phyloP scores from a whole-genome alignment of 2,888 invertebrate species.

The Linnaemya tessellans region DNA sequence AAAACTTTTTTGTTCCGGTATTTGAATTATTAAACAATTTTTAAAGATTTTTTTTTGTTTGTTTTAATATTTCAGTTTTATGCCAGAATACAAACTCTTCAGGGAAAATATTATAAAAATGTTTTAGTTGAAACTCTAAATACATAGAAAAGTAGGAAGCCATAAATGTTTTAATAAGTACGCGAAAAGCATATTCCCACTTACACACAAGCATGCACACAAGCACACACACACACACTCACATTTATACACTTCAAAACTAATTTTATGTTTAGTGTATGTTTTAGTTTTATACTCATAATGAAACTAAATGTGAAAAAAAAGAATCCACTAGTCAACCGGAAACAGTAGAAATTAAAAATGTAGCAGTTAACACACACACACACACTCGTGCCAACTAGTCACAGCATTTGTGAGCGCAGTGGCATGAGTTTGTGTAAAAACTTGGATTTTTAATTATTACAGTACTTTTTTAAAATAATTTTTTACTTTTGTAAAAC shows the following conservation, averaged over 20 bases:
- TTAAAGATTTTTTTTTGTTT: constrained; percentile 32
- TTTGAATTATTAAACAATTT: constrained; percentile 24
- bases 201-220: neutral
- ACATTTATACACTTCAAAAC: constrained; percentile 33
- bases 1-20: constrained; percentile 46
- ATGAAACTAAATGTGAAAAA: constrained; percentile 22
- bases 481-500: too few species aligned
- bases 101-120: constrained; percentile 51
- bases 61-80: constrained; percentile 9
- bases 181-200: constrained; percentile 42
- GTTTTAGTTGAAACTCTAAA: constrained; percentile 49
- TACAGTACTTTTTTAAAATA: too few species aligned
- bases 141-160: constrained; percentile 63
- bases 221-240: neutral
- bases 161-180: constrained; percentile 68
- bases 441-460: too few species aligned
- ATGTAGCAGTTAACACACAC: constrained; percentile 20
- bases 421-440: too few species aligned
- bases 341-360: constrained; percentile 64
- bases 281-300: constrained; percentile 26
- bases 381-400: neutral
- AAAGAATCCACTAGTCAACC: constrained; percentile 49
- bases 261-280: constrained; percentile 41
- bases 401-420: neutral
- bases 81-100: constrained; percentile 29